These are phyloP conservation scores for Phaenicophaeus curvirostris DNA, from an alignment of 2,797 vertebrate species.

Conservation along the genomic window DNA sequence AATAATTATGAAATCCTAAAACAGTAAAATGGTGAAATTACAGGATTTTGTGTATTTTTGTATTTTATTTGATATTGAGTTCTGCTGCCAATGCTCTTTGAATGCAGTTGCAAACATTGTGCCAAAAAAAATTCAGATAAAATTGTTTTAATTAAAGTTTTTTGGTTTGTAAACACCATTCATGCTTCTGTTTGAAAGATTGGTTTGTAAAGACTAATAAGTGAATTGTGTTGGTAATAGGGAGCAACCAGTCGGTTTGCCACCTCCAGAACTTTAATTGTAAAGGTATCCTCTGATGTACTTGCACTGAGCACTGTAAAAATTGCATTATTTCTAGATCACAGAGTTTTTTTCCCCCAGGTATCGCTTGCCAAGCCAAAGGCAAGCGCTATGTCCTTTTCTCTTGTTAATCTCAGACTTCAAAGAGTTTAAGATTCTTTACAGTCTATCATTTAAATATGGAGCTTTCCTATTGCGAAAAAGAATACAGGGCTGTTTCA, in stretches of 20 bases:
- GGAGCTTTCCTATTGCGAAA: background rate
- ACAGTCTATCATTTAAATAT: background rate
- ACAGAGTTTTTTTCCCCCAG: background rate
- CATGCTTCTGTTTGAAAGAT: background rate
- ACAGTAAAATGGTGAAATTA: background rate
- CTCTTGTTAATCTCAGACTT: slow-evolving; percentile 9
- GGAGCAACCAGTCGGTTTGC: background rate
- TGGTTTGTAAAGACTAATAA: background rate
- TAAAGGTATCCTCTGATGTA: background rate
- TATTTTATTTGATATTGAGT: background rate
- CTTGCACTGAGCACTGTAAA: background rate
- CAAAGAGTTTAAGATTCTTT: slow-evolving; percentile 14
- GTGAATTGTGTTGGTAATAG: background rate
- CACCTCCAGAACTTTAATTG: background rate
- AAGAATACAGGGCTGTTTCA: background rate
- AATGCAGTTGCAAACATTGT: background rate
- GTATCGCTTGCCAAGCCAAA: background rate
- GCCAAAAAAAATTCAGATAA: background rate
- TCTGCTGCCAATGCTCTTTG: background rate
- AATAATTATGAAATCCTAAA: background rate
- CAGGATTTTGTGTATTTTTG: background rate
- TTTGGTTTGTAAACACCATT: background rate
- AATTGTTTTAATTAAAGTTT: background rate
- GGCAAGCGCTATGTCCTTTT: background rate
- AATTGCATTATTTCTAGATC: slow-evolving; percentile 11